Conservation (phyloP, 2,888 invertebrate species). For the Cybosia mesomella region DNA sequence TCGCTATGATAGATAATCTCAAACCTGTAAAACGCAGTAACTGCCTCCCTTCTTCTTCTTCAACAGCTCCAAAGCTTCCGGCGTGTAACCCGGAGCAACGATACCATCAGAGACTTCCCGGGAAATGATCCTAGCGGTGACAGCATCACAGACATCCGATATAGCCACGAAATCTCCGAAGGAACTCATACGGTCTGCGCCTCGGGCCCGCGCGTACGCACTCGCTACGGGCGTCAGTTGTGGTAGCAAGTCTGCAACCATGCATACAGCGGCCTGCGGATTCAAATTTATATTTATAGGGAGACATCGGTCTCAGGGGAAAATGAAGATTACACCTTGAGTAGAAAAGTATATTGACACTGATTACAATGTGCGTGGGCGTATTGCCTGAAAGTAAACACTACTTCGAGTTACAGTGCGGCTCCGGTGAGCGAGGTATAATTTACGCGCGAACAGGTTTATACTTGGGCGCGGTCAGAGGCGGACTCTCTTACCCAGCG, state of each 20-base stretch:
- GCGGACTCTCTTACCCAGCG: too few relatives aligned
- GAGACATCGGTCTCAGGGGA: too few relatives aligned
- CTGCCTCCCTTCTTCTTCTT: conserved; percentile 97
- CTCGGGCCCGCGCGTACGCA: conserved; percentile 98
- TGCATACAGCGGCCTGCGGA: conserved; percentile 94
- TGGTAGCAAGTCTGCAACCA: conserved; percentile 94
- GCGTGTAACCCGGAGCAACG: conserved; percentile 96
- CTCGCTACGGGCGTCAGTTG: conserved; percentile 93
- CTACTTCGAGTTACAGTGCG: too few relatives aligned
- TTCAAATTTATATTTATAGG: conserved; percentile 1
- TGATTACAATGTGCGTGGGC: too few relatives aligned
- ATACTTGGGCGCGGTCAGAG: too few relatives aligned
- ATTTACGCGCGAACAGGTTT: too few relatives aligned
- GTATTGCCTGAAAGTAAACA: too few relatives aligned
- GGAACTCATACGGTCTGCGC: conserved; percentile 99
- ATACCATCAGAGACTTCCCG: conserved; percentile 99
- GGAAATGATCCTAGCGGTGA: conserved; percentile 97
- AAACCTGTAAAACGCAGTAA: conserved; percentile 94
- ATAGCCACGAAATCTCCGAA: conserved; percentile 99
- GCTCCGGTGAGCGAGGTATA: too few relatives aligned
- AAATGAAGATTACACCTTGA: too few relatives aligned
- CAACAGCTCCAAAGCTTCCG: conserved; percentile 93
- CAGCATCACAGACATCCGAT: conserved; percentile 95
- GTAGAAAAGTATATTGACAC: too few relatives aligned
- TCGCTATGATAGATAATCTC: not conserved